Conservation (phyloP, 2,113 vertebrate genomes). For the Zosterops japonicus region DNA sequence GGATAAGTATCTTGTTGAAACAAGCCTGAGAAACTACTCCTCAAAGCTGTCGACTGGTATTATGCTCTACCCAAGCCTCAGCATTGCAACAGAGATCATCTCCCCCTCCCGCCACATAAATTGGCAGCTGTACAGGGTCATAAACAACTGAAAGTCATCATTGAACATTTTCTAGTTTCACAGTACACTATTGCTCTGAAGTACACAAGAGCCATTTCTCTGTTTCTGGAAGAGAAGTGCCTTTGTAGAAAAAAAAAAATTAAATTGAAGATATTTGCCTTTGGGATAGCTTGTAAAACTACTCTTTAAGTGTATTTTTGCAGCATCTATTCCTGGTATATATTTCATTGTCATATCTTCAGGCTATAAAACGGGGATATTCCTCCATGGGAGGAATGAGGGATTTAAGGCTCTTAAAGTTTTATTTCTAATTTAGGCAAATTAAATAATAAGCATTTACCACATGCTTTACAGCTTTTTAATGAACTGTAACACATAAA, state of each 20-base stretch:
- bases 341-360: neutral
- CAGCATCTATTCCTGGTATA: neutral
- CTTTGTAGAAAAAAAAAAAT: neutral
- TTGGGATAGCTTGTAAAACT: neutral
- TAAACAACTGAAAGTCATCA: neutral
- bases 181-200: neutral
- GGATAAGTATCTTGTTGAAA: neutral
- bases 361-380: neutral
- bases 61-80: neutral
- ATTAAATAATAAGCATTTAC: neutral
- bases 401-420: neutral
- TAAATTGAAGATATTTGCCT: neutral
- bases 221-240: neutral
- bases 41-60: accelerated
- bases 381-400: neutral
- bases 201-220: neutral
- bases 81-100: neutral
- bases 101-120: neutral
- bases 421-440: neutral
- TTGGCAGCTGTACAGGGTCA: neutral
- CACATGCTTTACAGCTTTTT: neutral
- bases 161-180: neutral
- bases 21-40: neutral
- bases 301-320: neutral
- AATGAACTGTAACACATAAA: neutral